phyloP scores from a whole-genome alignment of 1,140 invertebrate species.

The Drosophila sulfurigaster region DNA sequence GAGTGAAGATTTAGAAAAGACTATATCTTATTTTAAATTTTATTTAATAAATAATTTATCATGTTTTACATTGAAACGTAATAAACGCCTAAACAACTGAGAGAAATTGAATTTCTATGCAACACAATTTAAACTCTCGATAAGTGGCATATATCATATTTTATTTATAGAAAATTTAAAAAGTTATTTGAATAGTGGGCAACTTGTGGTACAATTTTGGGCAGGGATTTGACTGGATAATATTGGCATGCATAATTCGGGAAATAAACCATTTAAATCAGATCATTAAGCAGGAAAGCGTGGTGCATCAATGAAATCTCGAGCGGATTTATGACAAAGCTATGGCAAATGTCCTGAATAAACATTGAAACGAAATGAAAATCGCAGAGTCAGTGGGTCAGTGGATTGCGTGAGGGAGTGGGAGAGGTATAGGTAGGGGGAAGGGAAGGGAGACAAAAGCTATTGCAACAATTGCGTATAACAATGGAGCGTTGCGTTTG shows the following conservation, averaged over 20 bases:
- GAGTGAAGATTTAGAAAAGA: too few species aligned
- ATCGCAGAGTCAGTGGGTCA: slow-evolving; percentile 40
- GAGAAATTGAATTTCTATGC: too few species aligned
- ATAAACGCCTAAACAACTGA: too few species aligned
- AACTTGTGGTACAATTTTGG: background rate
- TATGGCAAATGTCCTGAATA: slow-evolving; percentile 53
- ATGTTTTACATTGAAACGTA: too few species aligned
- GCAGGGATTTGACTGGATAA: background rate
- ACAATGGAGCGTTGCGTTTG: slow-evolving; percentile 29
- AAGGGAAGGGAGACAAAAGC: background rate
- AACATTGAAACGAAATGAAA: slow-evolving; percentile 56
- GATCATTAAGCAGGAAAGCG: slow-evolving; percentile 57
- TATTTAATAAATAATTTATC: too few species aligned
- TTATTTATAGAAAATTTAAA: too few species aligned
- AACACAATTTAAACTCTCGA: too few species aligned
- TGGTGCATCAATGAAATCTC: slow-evolving; percentile 44
- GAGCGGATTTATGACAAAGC: slow-evolving; percentile 58
- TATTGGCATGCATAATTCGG: slow-evolving; percentile 12
- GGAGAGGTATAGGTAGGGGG: background rate
- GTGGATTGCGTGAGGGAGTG: slow-evolving; percentile 14
- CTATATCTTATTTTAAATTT: too few species aligned
- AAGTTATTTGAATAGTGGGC: background rate
- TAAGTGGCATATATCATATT: too few species aligned
- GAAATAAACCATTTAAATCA: slow-evolving; percentile 59
- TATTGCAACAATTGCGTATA: slow-evolving; percentile 39